Conservation (phyloP, 2,888 invertebrate genomes). For the Nasonia oneida region DNA sequence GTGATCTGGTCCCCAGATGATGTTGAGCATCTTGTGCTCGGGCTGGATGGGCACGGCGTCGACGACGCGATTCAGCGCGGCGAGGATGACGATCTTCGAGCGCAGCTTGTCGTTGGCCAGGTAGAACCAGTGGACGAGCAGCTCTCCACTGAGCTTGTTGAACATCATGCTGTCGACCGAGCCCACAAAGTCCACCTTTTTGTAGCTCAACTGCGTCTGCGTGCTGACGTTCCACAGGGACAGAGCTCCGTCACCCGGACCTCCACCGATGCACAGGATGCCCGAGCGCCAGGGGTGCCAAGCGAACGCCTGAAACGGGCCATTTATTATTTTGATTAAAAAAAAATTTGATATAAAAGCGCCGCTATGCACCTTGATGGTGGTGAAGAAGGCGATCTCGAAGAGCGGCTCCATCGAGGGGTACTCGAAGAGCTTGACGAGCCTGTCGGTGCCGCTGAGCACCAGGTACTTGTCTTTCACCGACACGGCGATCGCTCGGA, state of each 20-base stretch:
- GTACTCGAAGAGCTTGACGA: conserved; percentile 62
- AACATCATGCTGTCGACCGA: conserved; percentile 69
- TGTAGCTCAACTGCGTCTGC: conserved; percentile 64
- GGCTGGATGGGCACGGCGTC: conserved; percentile 67
- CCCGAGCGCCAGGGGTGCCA: conserved; percentile 73
- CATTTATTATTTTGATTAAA: neutral
- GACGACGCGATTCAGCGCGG: conserved; percentile 70
- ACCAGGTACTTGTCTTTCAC: conserved; percentile 68
- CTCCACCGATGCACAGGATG: conserved; percentile 72
- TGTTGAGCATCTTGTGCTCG: conserved; percentile 56
- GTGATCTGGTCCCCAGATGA: conserved; percentile 70
- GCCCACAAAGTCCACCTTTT: conserved; percentile 64
- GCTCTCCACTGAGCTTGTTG: conserved; percentile 73
- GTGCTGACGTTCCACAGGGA: conserved; percentile 72
- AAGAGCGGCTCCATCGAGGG: conserved; percentile 57
- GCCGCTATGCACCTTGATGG: conserved; percentile 63
- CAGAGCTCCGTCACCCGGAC: conserved; percentile 67
- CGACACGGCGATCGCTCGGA: conserved; percentile 68
- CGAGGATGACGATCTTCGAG: conserved; percentile 68
- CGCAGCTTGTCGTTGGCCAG: conserved; percentile 58
- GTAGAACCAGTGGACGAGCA: conserved; percentile 73
- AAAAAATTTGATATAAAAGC: too few species aligned
- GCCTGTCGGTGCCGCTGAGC: conserved; percentile 60
- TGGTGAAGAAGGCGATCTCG: conserved; percentile 63
- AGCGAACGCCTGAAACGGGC: conserved; percentile 67